Evolutionary conservation across 2,113 vertebrate genomes (phyloP).

Genomic region (Azemiops feae): DNA sequence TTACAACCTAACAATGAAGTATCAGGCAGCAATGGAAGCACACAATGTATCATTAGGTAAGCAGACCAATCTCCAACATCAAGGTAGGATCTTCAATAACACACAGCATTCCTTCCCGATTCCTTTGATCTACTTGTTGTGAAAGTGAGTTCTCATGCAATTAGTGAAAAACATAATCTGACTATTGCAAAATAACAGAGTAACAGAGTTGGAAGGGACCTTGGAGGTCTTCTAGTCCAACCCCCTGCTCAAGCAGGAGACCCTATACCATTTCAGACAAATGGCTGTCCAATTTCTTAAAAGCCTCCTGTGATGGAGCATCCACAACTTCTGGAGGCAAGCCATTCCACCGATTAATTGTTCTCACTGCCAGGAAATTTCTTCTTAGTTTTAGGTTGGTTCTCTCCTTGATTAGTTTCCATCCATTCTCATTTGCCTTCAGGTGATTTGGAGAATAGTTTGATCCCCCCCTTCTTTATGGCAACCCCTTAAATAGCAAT

Average conservation of each 20-base stretch:
- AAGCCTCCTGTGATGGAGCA: too few relatives aligned
- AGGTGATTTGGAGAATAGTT: too few relatives aligned
- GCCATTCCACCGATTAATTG: too few relatives aligned
- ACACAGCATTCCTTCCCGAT: background rate
- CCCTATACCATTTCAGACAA: background rate
- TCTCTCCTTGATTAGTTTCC: too few relatives aligned
- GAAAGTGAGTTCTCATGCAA: background rate
- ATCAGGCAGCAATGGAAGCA: conserved; percentile 67
- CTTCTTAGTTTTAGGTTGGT: too few relatives aligned
- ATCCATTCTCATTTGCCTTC: too few relatives aligned
- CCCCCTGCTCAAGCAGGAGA: too few relatives aligned
- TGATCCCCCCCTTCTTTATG: too few relatives aligned
- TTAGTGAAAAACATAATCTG: background rate
- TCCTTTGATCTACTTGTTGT: background rate
- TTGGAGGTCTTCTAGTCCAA: background rate
- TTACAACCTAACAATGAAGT: conserved; percentile 72
- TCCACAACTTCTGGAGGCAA: too few relatives aligned
- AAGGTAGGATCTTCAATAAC: background rate
- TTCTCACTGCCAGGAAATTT: too few relatives aligned
- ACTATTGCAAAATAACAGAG: background rate
- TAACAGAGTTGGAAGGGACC: background rate
- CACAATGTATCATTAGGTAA: conserved; percentile 84
- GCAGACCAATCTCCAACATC: conserved; percentile 27
- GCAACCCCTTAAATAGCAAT: too few relatives aligned
- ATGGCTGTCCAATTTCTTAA: too few relatives aligned